A percentile compares a stretch with the other conserved stretches of the same genome.
Evolutionary conservation across 2,113 vertebrate genomes (phyloP).

Genomic region (Sapayoa aenigma): DNA sequence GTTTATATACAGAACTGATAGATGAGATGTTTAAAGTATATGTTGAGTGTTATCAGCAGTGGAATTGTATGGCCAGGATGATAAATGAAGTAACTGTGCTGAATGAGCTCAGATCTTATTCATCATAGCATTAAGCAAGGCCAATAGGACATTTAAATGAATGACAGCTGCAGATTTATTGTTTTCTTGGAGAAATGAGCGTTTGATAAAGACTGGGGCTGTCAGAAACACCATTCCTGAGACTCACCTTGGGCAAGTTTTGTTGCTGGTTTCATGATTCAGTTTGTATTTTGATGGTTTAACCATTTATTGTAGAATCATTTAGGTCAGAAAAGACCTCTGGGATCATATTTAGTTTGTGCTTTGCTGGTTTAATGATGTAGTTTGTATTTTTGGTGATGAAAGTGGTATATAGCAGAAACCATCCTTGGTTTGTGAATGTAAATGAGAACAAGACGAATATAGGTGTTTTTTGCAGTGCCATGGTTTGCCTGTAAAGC

Average conservation of each 20-base stretch:
- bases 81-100: slow-evolving; percentile 32
- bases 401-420: neutral
- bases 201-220: neutral
- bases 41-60: neutral
- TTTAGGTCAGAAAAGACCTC: neutral
- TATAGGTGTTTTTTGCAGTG: neutral
- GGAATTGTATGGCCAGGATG: neutral
- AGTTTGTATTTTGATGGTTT: neutral
- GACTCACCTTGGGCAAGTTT: accelerated
- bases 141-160: neutral
- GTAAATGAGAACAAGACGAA: neutral
- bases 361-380: neutral
- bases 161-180: neutral
- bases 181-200: neutral
- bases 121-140: neutral
- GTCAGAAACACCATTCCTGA: accelerated
- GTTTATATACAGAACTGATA: neutral
- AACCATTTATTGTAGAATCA: neutral
- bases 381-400: neutral
- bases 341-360: neutral
- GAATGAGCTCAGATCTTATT: neutral
- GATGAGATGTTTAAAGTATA: neutral
- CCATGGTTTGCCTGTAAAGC: neutral
- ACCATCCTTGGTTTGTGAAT: neutral
- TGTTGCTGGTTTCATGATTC: neutral